Base-by-base conservation (phyloP, 2,113 vertebrate species). In the Macheiramphus alcinus region DNA sequence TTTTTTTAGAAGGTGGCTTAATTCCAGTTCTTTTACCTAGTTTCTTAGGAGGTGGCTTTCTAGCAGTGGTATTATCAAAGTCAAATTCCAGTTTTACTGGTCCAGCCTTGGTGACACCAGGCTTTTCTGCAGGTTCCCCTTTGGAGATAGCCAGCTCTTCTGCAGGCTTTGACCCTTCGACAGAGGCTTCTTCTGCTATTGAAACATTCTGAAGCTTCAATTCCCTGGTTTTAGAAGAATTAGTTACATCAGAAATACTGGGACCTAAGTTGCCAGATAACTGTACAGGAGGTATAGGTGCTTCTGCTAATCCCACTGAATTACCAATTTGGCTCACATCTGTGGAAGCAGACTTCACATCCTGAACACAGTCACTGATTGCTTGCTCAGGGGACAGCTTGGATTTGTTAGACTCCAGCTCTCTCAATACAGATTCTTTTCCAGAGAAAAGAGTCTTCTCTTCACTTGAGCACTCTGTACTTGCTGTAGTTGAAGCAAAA, bases 31-130 rank as follows among this genome's bases (percentile, higher is more conserved):
- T 98, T 96, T 98, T 98, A 40, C 98, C 98, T 34, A 98, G 96
- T 62, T 93, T 98, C 95, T 97, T 98, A 7, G 97, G 98, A 45
- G 97, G 98, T 10, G 96, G 98, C 29, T 98, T 98, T 89, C 38
- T 70, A 89, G 95, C 93, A 65, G 98, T 73, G n/a, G 97, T 71
- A 8, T 67, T 89, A 4, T 98, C 98, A 11, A 99, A 99, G 88
- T 98, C 98, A 91, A 99, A 98, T 92, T 99, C 99, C 7, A 99
- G 96, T 90, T 98, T 98, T 56, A 98, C 18, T 6, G 98, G 96
- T 63, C 87, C 96, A 9, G 86, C 56, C 45, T 97, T 97, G 36
- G 53, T 31, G 15, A 83, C 61, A 43, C 15, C 48, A 22, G 84
- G 86, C 11, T 63, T 78, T 34, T 95, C 97, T 70, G 66, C 71